Percentiles rank a stretch among this genome's conserved stretches.
Conservation (phyloP, 1,140 invertebrate species). For the Bombus confusus region DNA sequence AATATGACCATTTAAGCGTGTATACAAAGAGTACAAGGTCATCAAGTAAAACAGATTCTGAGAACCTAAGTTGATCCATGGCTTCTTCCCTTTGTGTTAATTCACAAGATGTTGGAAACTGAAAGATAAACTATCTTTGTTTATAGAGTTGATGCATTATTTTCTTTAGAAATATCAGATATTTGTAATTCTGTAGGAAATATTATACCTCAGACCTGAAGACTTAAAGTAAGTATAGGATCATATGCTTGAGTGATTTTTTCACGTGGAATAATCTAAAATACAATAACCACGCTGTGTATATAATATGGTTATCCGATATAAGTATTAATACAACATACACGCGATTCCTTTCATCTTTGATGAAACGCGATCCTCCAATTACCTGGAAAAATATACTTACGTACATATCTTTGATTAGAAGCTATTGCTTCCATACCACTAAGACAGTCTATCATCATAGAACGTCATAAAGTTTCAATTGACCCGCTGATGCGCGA, state of each 20-base stretch:
- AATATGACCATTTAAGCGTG: slow-evolving; percentile 6
- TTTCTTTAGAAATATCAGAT: not conserved
- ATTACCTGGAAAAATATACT: not conserved
- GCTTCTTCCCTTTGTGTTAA: not conserved
- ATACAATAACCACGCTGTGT: not conserved
- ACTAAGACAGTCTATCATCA: not conserved
- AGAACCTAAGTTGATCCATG: slow-evolving; percentile 1
- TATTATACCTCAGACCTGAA: not conserved
- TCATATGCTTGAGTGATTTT: not conserved
- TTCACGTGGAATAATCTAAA: not conserved
- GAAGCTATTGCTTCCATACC: not conserved
- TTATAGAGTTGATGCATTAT: too few relatives aligned
- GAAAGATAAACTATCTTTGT: not conserved
- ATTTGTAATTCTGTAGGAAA: not conserved
- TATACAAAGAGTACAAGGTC: not conserved
- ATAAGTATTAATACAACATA: not conserved
- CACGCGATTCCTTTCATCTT: not conserved
- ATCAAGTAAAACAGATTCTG: not conserved
- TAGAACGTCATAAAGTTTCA: not conserved
- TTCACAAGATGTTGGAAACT: slow-evolving; percentile 1
- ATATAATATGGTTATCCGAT: not conserved
- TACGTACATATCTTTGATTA: slow-evolving; percentile 1
- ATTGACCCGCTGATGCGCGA: not conserved
- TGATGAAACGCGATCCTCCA: slow-evolving; percentile 15
- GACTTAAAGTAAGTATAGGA: not conserved